These are phyloP conservation scores for Acanthopagrus latus DNA, from an alignment of 2,797 vertebrate genomes.

Conservation along the genomic window DNA sequence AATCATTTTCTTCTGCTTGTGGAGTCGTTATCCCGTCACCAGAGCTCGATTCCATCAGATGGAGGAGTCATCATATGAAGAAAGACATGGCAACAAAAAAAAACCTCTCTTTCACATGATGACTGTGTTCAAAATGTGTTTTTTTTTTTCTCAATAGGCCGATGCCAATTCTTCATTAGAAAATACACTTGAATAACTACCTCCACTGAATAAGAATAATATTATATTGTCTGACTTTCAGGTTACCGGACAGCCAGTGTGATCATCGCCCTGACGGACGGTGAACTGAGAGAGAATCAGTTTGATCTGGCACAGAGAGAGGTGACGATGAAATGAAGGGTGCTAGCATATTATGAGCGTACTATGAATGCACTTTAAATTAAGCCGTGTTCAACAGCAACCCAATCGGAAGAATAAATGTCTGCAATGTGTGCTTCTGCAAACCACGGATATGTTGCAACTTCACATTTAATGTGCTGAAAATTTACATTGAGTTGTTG, in stretches of 20 bases:
- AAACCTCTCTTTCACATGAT: constrained; percentile 1
- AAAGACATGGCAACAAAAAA: constrained; percentile 28
- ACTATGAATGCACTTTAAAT: neutral
- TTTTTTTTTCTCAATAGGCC: constrained; percentile 4
- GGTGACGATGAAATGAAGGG: constrained; percentile 46
- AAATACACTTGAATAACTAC: neutral
- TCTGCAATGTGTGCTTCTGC: no score
- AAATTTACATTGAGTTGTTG: no score
- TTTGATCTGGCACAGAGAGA: constrained; percentile 96
- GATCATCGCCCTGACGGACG: constrained; percentile 97
- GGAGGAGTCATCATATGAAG: constrained; percentile 11
- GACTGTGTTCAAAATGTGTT: constrained; percentile 6
- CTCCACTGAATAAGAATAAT: neutral
- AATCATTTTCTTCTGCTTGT: constrained; percentile 29
- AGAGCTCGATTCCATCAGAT: constrained; percentile 8
- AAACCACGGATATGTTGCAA: no score
- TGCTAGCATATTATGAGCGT: neutral
- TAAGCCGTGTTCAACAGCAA: neutral
- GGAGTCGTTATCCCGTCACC: constrained; percentile 21
- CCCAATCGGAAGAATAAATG: no score
- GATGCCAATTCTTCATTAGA: neutral
- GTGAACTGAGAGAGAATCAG: constrained; percentile 94
- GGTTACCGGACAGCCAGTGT: constrained; percentile 96
- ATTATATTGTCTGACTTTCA: constrained; percentile 63
- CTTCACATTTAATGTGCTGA: no score